Base-by-base conservation (phyloP, 2,113 vertebrate species). In the Chloropsis hardwickii region DNA sequence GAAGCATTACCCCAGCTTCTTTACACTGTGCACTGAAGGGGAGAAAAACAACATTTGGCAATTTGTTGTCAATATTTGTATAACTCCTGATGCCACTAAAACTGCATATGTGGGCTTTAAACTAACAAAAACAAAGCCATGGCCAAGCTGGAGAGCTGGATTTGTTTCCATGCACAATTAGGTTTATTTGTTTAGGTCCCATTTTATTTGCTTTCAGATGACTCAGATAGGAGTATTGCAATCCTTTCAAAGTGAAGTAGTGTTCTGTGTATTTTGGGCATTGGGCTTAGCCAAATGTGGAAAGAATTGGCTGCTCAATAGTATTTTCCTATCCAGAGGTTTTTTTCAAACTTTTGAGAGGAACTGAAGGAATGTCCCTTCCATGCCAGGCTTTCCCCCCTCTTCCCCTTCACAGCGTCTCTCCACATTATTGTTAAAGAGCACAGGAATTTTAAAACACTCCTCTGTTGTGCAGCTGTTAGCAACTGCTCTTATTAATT, bases 131-230 rank as follows among this genome's bases (percentile, higher is more conserved):
- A 97, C 95, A 97, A 93, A 97, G 76, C 86, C 77, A 66, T 48
- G 94, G 97, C 97, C 97, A 98, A 97, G 94, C 95, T 96, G 97
- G 97, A 97, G 95, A 97, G 78, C 95, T 98, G 97, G 97, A 97
- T 86, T 48, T 85, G 89, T 97, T 98, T 97, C 98, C 67, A 69
- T 81, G 96, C 95, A 93, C 98, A 98, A 98, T 98, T 98, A 97
- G 96, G 97, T 97, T 98, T 98, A 97, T 98, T 98, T 98, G 98
- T 98, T 98, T 98, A 98, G 97, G 97, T 97, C 96, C 97, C 97
- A 96, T 97, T 98, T 97, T 98, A 98, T 98, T 98, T 98, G 98
- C 96, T 97, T 98, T 98, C 94, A 95, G 97, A 98, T 98, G 98
- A 98, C 97, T 98, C 98, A 98, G 97, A 98, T 97, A 98, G 97